Conservation (phyloP, 2,113 vertebrate species). For the Piaya cayana region DNA sequence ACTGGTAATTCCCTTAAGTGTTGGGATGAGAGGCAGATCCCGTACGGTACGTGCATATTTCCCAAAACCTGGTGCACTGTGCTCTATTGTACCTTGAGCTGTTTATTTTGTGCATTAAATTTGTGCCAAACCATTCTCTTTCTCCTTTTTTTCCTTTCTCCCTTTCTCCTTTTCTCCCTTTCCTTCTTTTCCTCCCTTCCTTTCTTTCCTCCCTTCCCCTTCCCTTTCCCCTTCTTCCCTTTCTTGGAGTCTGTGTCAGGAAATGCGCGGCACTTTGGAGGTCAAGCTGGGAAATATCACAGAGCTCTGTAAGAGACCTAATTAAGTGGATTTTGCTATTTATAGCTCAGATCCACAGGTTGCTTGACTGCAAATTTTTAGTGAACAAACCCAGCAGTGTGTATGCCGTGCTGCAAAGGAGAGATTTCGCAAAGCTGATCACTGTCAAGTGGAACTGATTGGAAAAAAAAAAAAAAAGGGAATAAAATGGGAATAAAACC, state of each 20-base stretch:
- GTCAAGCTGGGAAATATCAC: background rate
- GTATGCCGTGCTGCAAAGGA: background rate
- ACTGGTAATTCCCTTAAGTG: background rate
- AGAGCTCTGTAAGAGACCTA: background rate
- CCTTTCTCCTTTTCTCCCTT: too few species aligned
- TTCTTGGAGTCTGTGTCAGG: background rate
- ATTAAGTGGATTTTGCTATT: background rate
- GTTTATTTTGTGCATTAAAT: background rate
- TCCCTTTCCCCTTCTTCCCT: too few species aligned
- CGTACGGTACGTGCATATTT: background rate
- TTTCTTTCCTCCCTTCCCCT: too few species aligned
- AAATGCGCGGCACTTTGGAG: accelerated
- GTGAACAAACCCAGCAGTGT: background rate
- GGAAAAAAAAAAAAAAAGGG: background rate
- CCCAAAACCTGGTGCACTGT: background rate
- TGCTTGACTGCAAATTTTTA: background rate
- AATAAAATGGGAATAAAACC: background rate
- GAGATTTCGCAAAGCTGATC: background rate
- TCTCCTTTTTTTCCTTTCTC: too few species aligned
- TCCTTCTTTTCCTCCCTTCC: too few species aligned
- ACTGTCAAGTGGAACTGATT: background rate
- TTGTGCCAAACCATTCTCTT: background rate
- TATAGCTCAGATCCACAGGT: background rate
- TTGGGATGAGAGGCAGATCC: background rate
- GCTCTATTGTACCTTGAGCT: background rate